Percentiles rank a stretch among this genome's conserved stretches.
Conservation (phyloP, 2,888 invertebrate genomes). For the Proisotoma minuta region DNA sequence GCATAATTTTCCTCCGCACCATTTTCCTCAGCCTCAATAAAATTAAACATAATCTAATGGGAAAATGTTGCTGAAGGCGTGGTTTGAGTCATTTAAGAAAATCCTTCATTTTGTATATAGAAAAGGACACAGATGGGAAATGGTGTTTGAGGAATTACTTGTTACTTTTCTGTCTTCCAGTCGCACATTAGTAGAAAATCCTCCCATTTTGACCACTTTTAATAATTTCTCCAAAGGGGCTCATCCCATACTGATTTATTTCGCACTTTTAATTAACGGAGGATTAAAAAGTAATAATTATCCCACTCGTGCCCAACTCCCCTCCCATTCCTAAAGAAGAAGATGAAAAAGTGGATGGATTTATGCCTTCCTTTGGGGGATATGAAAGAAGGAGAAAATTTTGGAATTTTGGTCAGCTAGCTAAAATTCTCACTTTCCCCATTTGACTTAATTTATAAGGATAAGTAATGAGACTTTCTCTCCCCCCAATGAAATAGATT, state of each 20-base stretch:
- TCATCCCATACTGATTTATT: constrained; percentile 7
- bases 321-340: constrained; percentile 33
- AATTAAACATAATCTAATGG: too few species aligned
- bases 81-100: too few species aligned
- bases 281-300: constrained; percentile 43
- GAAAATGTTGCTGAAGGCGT: too few species aligned
- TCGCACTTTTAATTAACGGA: constrained; percentile 42
- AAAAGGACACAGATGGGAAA: too few species aligned
- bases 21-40: too few species aligned
- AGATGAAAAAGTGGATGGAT: not conserved
- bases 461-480: not conserved
- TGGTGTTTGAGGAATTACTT: too few species aligned
- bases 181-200: too few species aligned
- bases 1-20: too few species aligned
- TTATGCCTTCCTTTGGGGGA: not conserved
- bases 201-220: too few species aligned
- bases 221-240: constrained; percentile 11
- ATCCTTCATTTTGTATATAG: too few species aligned
- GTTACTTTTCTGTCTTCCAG: too few species aligned
- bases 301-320: constrained; percentile 19
- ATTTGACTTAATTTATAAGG: not conserved
- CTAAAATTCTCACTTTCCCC: constrained; percentile 6
- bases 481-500: not conserved
- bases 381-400: not conserved
- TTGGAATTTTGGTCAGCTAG: not conserved